Percentiles rank a stretch among this genome's conserved stretches.
These are phyloP conservation scores for Diabrotica balteata DNA, from an alignment of 2,888 invertebrate species.

Conservation along the genomic window DNA sequence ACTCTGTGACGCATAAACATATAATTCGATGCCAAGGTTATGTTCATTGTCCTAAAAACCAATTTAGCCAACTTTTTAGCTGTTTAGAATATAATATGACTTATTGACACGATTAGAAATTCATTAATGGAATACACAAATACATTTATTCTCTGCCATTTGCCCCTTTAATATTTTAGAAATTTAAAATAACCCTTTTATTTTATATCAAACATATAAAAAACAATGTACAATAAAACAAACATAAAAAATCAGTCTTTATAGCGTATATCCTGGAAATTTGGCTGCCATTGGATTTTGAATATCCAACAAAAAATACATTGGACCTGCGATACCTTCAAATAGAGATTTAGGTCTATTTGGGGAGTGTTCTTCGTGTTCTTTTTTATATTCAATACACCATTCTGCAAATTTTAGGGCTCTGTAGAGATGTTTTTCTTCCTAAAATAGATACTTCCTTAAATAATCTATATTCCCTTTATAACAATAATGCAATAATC, in stretches of 20 bases:
- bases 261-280: constrained; percentile 72
- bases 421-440: constrained; percentile 74
- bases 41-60: too few species aligned
- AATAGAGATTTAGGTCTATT: constrained; percentile 85
- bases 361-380: constrained; percentile 74
- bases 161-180: too few species aligned
- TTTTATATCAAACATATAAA: neutral
- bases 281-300: constrained; percentile 69
- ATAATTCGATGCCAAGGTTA: too few species aligned
- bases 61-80: too few species aligned
- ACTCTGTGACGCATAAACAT: too few species aligned
- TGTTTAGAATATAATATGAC: too few species aligned
- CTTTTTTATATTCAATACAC: constrained; percentile 74
- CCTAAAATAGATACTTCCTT: constrained; percentile 59
- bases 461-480: neutral
- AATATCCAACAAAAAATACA: constrained; percentile 78
- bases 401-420: constrained; percentile 83
- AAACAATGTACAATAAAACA: neutral
- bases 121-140: too few species aligned
- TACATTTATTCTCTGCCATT: too few species aligned
- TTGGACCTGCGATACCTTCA: constrained; percentile 81
- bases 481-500: neutral
- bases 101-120: too few species aligned
- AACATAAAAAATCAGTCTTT: constrained; percentile 10
- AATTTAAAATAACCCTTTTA: neutral